Base-by-base conservation (phyloP, 2,113 vertebrate genomes). In the Forbesichthys papilliferus region DNA sequence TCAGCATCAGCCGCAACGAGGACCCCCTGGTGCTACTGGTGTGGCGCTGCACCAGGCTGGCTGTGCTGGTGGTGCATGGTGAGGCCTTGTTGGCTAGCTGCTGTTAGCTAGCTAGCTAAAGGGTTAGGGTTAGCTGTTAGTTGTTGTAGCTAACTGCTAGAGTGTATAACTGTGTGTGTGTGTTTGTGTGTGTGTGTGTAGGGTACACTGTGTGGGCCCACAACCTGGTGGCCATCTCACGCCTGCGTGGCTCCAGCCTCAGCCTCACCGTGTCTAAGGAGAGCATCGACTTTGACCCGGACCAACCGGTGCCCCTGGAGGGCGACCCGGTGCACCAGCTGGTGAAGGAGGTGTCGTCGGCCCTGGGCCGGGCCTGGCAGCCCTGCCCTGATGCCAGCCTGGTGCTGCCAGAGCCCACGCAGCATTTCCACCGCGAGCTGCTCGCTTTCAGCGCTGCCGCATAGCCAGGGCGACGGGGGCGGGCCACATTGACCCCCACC, bases 191-290 rank as follows among this genome's bases (percentile, higher is more conserved):
- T 36, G 12, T 48, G 11, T 69, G 64, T 9, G 5, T 46, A 99
- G 97, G 96, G 90, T 99, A 99, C 90, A 98, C 94, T 0, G 94
- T 99, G 68, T 99, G 97, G 97, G 96, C 97, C 68, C 96, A 99
- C 88, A 99, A 99, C 84, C 92, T 99, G 75, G 96, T 99, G 76
- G 98, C 98, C 87, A 96, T 99, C 86, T 95, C 95, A 84, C 95
- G 95, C 83, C 93, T 99, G 34, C 95, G 94, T 78, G 89, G 97
- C 27, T 27, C 27, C 27, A 27, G 27, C 27, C 27, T 27, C 27
- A 27, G 27, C 69, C 93, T 99, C 71, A 95, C 96, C 33, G 95
- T 99, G 86, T 96, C 96, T 0, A 96, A 98, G 88, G 97, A 99
- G 91, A 98, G 96, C 94, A 97, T 99, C 86, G 95, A 98, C 90